Evolutionary conservation across 2,113 vertebrate species (phyloP), one percentile per base, ranked within the genome.

Genomic region (Alouatta palliata): DNA sequence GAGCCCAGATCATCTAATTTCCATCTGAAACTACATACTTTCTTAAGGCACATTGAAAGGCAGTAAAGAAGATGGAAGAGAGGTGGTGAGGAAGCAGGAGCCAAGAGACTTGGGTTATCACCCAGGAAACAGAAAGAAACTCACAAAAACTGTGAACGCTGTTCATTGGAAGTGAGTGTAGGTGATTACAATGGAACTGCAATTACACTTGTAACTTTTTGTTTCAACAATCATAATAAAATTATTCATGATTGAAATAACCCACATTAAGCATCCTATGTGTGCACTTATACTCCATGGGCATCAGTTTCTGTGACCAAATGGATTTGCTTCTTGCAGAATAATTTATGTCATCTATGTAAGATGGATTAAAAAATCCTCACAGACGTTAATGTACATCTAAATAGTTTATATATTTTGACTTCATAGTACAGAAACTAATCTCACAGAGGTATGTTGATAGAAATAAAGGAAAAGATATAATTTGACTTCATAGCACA

Each of bases 361-460:
- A 86, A 40, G 17, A 64, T 13, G 61, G 20, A 23, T 68, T 16
- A 40, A 80, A 76, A 40, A 90, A 58, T 40, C 40, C 49, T 81
- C 49, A 77, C 66, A 70, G 40, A 86, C 17, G 45, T 49, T 71
- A 90, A 23, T 76, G 52, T 80, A 20, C 80, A 81, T n/a, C 10
- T 85, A 80, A 47, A 76, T 7, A 30, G 58, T 90, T 47, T 61
- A 11, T 54, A n/a, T 58, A 27, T 86, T 86, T 91, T 85, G 21
- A 91, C 89, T 85, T 89, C 14, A n/a, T 73, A 71, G 35, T 12
- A 73, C 45, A 77, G 35, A 97, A 87, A 77, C 35, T 37, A 92
- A 71, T 87, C 61, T 83, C 90, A 90, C 43, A 92, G 19, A 88
- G 19, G 27, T 32, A 71, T 82, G 17, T 45, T 61, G 27, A 56